Conservation (phyloP, 2,113 vertebrate species). For the Eidolon helvum region DNA sequence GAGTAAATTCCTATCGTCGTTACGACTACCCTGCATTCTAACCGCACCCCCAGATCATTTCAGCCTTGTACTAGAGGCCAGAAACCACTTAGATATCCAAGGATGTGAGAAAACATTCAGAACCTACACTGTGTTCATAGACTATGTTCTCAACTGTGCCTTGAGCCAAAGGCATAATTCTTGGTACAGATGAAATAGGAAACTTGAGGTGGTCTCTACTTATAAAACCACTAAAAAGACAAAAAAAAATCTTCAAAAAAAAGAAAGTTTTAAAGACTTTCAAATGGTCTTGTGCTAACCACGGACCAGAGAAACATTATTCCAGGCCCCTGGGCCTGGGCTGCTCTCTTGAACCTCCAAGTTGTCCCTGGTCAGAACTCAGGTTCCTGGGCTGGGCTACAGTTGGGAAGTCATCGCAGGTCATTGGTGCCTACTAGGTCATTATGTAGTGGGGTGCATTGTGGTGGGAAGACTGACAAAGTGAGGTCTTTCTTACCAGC, state of each 20-base stretch:
- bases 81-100: not conserved
- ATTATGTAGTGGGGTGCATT: not conserved
- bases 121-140: slow-evolving; percentile 2
- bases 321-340: not conserved
- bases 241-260: not conserved
- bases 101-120: not conserved
- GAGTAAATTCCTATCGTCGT: not conserved
- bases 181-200: not conserved
- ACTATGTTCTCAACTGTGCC: not conserved
- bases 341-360: not conserved
- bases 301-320: not conserved
- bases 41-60: not conserved
- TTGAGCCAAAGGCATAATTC: slow-evolving; percentile 20
- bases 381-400: not conserved
- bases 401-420: not conserved
- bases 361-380: not conserved
- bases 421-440: not conserved
- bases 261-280: not conserved
- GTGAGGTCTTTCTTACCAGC: not conserved
- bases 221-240: slow-evolving; percentile 9
- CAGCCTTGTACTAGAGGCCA: not conserved
- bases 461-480: not conserved
- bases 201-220: slow-evolving; percentile 31
- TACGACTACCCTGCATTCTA: not conserved
- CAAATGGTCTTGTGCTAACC: not conserved